Percentiles rank a stretch among this genome's conserved stretches.
phyloP scores from a whole-genome alignment of 2,888 invertebrate species.

The Polyommatus icarus region DNA sequence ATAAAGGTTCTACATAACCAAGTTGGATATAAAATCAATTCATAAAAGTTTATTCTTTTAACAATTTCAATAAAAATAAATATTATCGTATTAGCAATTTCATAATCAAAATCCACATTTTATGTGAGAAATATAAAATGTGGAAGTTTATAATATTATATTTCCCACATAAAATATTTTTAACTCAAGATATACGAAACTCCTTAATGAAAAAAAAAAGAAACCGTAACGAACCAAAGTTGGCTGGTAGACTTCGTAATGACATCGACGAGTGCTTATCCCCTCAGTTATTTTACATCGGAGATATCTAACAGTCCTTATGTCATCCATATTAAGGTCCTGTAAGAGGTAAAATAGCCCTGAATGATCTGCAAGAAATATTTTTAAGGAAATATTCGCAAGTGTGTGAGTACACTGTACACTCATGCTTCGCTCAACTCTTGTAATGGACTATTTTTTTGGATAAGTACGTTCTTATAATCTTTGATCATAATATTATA shows the following conservation, averaged over 20 bases:
- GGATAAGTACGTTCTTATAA: not conserved
- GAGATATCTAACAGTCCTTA: too few relatives aligned
- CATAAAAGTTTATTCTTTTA: too few relatives aligned
- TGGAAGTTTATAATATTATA: not conserved
- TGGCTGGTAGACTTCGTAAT: not conserved
- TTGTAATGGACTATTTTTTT: constrained; percentile 25
- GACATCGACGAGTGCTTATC: constrained; percentile 7
- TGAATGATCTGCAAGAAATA: not conserved
- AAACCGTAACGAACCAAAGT: constrained; percentile 4
- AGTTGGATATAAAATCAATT: too few relatives aligned
- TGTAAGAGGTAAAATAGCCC: too few relatives aligned
- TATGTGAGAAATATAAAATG: not conserved
- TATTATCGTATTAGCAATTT: not conserved
- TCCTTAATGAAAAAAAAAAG: not conserved
- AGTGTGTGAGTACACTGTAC: not conserved
- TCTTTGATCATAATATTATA: not conserved
- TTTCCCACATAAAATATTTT: not conserved
- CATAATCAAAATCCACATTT: not conserved
- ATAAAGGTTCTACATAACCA: too few relatives aligned
- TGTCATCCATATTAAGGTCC: too few relatives aligned
- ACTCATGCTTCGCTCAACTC: not conserved
- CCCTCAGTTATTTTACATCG: not conserved
- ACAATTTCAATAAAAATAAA: too few relatives aligned
- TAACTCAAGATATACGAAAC: not conserved
- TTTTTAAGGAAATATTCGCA: constrained; percentile 3